These are phyloP conservation scores for Aphodius granarius DNA, from an alignment of 2,888 invertebrate species.

Conservation along the genomic window DNA sequence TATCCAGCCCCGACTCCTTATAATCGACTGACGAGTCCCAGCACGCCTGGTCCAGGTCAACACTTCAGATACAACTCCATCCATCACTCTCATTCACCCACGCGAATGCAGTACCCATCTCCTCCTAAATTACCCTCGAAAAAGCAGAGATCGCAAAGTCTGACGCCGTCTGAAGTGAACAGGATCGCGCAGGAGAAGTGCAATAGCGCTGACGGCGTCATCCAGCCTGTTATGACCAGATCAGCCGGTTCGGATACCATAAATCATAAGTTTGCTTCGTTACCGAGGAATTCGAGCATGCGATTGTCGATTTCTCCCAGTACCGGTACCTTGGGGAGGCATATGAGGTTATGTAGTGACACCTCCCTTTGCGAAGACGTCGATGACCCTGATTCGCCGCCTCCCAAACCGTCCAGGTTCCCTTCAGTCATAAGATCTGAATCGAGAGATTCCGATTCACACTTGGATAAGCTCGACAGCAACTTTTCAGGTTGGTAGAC, in stretches of 20 bases:
- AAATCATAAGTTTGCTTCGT: slow-evolving; percentile 59
- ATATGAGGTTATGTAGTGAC: slow-evolving; percentile 62
- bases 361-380: slow-evolving; percentile 57
- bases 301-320: slow-evolving; percentile 58
- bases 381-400: slow-evolving; percentile 60
- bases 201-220: slow-evolving; percentile 71
- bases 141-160: slow-evolving; percentile 77
- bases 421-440: slow-evolving; percentile 56
- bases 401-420: slow-evolving; percentile 68
- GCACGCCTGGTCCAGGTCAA: slow-evolving; percentile 49
- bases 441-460: slow-evolving; percentile 46
- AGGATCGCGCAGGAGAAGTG: slow-evolving; percentile 61
- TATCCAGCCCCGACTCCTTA: slow-evolving; percentile 58
- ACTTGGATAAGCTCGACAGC: slow-evolving; percentile 32
- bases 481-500: background rate
- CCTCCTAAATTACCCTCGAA: slow-evolving; percentile 59
- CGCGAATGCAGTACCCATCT: slow-evolving; percentile 45
- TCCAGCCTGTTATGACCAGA: slow-evolving; percentile 57
- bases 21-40: slow-evolving; percentile 52
- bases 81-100: slow-evolving; percentile 61
- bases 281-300: slow-evolving; percentile 57
- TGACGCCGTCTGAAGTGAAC: slow-evolving; percentile 67
- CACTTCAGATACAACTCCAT: slow-evolving; percentile 45
- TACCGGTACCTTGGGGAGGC: slow-evolving; percentile 52
- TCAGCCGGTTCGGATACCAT: slow-evolving; percentile 50